Evolutionary conservation across 2,797 vertebrate species (phyloP).

Genomic region (Myoxocephalus aenaeus): DNA sequence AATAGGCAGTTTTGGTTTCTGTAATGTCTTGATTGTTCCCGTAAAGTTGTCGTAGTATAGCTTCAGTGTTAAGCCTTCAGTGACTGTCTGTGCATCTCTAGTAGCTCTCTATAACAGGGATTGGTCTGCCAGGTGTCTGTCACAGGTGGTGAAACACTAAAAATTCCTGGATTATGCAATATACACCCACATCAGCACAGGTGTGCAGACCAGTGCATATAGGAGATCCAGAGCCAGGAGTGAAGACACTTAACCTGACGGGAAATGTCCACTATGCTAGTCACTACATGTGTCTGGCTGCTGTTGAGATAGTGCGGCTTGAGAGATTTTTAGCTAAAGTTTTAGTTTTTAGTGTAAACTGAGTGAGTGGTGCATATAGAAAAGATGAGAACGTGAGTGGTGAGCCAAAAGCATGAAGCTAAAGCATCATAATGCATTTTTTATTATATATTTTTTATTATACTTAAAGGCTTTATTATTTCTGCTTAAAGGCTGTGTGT

Average conservation of each 20-base stretch:
- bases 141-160: background rate
- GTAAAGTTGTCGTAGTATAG: background rate
- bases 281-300: background rate
- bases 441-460: too few species aligned
- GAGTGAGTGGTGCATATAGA: too few species aligned
- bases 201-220: background rate
- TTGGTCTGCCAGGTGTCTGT: background rate
- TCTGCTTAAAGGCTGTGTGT: too few species aligned
- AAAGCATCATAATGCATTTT: too few species aligned
- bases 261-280: background rate
- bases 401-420: too few species aligned
- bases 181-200: background rate
- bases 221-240: background rate
- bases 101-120: background rate
- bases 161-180: background rate
- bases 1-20: slow-evolving; percentile 15
- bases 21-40: background rate
- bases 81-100: background rate
- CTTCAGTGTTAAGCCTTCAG: background rate
- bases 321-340: too few species aligned
- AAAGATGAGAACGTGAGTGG: too few species aligned
- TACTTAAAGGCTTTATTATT: too few species aligned
- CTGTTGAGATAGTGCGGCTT: background rate
- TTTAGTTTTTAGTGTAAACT: too few species aligned
- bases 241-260: background rate